A percentile compares a stretch with the other conserved stretches of the same genome.
phyloP scores from a whole-genome alignment of 2,113 vertebrate genomes.

The Canis aureus region DNA sequence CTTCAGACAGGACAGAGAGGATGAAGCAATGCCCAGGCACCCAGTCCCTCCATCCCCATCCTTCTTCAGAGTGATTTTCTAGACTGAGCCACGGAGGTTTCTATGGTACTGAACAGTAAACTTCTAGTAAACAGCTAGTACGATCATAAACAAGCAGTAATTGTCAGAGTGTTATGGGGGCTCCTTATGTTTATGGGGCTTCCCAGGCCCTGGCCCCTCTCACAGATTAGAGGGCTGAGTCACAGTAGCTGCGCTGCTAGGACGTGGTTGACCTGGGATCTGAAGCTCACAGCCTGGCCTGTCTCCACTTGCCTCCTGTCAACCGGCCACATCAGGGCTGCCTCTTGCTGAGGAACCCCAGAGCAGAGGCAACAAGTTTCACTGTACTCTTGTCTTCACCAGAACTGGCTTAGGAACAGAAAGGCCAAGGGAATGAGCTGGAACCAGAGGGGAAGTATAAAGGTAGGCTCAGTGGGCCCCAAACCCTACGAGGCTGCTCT shows the following conservation, averaged over 20 bases:
- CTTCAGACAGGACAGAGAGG: background rate
- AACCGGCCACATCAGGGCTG: rapidly evolving
- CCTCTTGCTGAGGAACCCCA: background rate
- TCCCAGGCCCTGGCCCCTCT: background rate
- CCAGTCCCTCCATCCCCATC: rapidly evolving
- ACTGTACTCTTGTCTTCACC: background rate
- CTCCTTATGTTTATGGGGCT: background rate
- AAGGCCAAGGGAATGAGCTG: background rate
- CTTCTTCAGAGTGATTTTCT: background rate
- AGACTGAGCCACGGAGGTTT: background rate
- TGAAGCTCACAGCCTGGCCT: background rate
- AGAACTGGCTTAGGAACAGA: background rate
- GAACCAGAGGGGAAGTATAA: background rate
- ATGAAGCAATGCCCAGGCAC: background rate
- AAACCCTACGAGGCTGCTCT: rapidly evolving
- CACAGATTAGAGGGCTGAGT: background rate
- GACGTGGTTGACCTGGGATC: background rate
- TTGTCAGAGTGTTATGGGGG: background rate
- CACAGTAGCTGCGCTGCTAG: background rate
- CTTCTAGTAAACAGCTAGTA: background rate
- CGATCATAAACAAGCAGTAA: background rate
- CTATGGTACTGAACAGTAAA: background rate
- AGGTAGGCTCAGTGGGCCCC: background rate
- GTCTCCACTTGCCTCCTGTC: background rate
- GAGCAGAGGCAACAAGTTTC: background rate